Evolutionary conservation across 2,888 invertebrate genomes (phyloP).

Genomic region (Megalurothrips usitatus): DNA sequence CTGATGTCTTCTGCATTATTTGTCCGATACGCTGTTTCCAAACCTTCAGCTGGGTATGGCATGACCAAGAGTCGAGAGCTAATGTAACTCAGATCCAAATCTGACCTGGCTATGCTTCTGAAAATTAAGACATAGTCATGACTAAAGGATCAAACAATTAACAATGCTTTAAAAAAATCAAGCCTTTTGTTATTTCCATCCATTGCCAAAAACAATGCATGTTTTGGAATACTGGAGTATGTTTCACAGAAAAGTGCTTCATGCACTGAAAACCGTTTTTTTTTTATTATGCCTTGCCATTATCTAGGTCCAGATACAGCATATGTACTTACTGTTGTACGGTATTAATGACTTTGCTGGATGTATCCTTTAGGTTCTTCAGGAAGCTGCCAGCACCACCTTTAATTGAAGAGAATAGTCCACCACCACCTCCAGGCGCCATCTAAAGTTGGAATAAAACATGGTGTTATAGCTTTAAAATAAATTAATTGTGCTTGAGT

Average conservation of each 20-base stretch:
- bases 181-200: not conserved
- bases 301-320: too few species aligned
- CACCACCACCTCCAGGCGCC: slow-evolving; percentile 46
- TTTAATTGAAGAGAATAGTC: slow-evolving; percentile 78
- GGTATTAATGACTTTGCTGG: slow-evolving; percentile 94
- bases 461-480: not conserved
- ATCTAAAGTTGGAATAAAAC: not conserved
- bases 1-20: slow-evolving; percentile 91
- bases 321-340: slow-evolving; percentile 72
- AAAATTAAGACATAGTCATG: slow-evolving; percentile 27
- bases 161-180: not conserved
- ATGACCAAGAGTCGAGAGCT: slow-evolving; percentile 88
- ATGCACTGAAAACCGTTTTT: too few species aligned
- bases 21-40: slow-evolving; percentile 87
- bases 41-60: slow-evolving; percentile 91
- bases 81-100: slow-evolving; percentile 87
- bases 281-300: too few species aligned
- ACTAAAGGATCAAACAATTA: too few species aligned
- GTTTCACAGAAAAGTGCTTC: too few species aligned
- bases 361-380: slow-evolving; percentile 92
- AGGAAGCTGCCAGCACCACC: slow-evolving; percentile 91
- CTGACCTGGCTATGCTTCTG: slow-evolving; percentile 76
- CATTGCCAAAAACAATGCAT: too few species aligned
- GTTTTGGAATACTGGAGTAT: too few species aligned
- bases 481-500: not conserved